phyloP scores from a whole-genome alignment of 2,797 vertebrate genomes.

The Molossus molossus region DNA sequence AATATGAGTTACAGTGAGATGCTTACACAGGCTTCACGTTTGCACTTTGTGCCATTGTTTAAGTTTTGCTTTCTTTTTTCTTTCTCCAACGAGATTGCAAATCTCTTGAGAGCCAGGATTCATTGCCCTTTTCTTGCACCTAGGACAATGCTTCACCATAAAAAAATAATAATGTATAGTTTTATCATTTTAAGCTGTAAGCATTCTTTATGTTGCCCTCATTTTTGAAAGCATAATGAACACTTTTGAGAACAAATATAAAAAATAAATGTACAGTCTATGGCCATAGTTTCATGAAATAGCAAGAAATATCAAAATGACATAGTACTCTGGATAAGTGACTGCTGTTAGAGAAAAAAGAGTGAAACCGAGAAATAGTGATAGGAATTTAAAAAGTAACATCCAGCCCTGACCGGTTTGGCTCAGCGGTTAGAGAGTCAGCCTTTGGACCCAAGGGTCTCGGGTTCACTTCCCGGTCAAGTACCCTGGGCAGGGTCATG shows the following conservation, averaged over 20 bases:
- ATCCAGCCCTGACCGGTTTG: neutral
- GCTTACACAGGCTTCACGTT: neutral
- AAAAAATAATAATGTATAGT: neutral
- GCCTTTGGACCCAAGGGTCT: neutral
- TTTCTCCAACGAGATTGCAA: neutral
- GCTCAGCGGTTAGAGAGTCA: neutral
- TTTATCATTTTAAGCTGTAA: neutral
- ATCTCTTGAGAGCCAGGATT: conserved; percentile 1
- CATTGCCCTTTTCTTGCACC: neutral
- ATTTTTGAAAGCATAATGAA: conserved; percentile 54
- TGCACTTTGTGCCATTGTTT: neutral
- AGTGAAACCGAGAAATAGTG: neutral
- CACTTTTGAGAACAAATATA: conserved; percentile 38
- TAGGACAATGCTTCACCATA: neutral
- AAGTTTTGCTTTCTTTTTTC: neutral
- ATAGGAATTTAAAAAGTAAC: conserved; percentile 8
- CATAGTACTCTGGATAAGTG: neutral
- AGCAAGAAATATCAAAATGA: conserved; percentile 48
- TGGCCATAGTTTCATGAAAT: neutral
- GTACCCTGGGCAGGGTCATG: too few relatives aligned
- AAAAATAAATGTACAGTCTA: conserved; percentile 37
- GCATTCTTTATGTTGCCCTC: neutral
- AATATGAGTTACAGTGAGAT: neutral
- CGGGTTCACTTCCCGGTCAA: neutral
- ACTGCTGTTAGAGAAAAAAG: neutral